phyloP scores from a whole-genome alignment of 1,140 invertebrate species.

The Nasonia vitripennis region DNA sequence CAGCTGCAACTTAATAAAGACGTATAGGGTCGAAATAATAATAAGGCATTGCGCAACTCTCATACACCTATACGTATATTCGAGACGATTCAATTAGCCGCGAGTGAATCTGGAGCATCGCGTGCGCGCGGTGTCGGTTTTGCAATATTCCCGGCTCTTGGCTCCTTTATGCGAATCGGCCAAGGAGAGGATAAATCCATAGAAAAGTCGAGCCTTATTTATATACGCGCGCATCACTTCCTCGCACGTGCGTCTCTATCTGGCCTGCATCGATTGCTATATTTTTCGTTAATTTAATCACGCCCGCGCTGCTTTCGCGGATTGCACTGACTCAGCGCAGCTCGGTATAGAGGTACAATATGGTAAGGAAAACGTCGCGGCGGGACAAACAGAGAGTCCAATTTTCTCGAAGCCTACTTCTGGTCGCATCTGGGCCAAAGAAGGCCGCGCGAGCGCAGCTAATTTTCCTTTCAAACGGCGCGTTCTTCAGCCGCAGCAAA shows the following conservation, averaged over 20 bases:
- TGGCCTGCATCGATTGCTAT: no score
- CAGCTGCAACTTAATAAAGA: not conserved
- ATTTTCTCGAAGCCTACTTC: not conserved
- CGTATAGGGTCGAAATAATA: not conserved
- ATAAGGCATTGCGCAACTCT: not conserved
- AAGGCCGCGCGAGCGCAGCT: not conserved
- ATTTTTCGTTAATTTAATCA: no score
- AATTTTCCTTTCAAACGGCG: not conserved
- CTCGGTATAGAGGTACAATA: no score
- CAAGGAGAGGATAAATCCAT: not conserved
- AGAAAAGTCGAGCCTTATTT: not conserved
- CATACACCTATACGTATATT: not conserved
- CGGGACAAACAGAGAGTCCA: not conserved
- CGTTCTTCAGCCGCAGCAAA: not conserved
- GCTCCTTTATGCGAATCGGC: not conserved
- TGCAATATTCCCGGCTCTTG: not conserved
- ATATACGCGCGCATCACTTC: no score
- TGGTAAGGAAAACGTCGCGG: no score
- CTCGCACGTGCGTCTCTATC: no score
- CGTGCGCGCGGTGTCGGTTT: not conserved
- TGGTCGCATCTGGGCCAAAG: not conserved
- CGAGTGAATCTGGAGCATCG: not conserved
- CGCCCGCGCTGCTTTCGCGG: no score
- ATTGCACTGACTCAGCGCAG: no score
- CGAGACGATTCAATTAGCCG: constrained; percentile 6